These are phyloP conservation scores for Drosophila silvestris DNA, from an alignment of 2,888 invertebrate genomes.

Conservation along the genomic window DNA sequence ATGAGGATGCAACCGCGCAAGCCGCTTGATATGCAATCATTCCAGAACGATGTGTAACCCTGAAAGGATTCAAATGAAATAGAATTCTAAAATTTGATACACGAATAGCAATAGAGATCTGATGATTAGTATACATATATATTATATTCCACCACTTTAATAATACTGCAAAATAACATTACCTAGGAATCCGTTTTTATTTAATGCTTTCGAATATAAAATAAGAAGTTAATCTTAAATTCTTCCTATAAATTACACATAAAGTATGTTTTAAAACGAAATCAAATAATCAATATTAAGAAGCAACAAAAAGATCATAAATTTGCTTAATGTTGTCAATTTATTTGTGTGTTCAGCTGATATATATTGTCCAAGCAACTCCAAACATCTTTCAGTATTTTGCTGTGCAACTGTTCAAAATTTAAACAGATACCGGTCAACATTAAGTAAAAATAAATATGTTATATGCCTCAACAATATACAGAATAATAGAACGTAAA, in stretches of 20 bases:
- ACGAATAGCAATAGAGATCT: background rate
- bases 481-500: conserved; percentile 6
- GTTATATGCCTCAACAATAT: background rate
- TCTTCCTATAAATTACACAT: background rate
- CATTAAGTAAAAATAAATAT: conserved; percentile 29
- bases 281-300: background rate
- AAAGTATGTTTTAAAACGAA: no score
- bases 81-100: background rate
- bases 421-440: conserved; percentile 49
- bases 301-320: background rate
- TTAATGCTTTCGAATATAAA: background rate
- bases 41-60: conserved; percentile 99
- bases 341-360: background rate
- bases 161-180: background rate
- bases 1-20: conserved; percentile 99
- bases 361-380: background rate
- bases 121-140: background rate
- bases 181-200: no score
- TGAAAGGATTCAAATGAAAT: conserved; percentile 83
- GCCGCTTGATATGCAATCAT: conserved; percentile 99
- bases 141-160: background rate
- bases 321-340: background rate
- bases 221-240: background rate
- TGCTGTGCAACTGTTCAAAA: conserved; percentile 50
- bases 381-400: conserved; percentile 9